Percentiles rank a stretch among this genome's conserved stretches.
Conservation (phyloP, 1,140 invertebrate species). For the Globodera rostochiensis region DNA sequence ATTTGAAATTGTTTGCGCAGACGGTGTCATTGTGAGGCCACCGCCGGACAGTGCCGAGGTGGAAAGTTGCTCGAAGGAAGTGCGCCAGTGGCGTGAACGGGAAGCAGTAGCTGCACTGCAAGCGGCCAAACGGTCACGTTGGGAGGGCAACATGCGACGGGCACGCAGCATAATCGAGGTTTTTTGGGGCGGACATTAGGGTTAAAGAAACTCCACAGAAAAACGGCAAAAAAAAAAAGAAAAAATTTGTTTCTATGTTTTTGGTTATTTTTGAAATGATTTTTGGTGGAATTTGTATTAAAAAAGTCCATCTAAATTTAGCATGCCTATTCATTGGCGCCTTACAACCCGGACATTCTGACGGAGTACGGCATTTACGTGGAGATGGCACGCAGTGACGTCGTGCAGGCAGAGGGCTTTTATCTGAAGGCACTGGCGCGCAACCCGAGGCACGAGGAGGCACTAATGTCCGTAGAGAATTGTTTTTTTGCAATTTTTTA, state of each 20-base stretch:
- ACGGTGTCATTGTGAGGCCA: not conserved
- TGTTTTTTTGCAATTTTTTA: not conserved
- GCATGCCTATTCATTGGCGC: conserved; percentile 85
- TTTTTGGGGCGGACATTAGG: not conserved
- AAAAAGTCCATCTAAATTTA: not conserved
- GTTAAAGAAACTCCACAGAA: no score
- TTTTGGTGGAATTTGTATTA: not conserved
- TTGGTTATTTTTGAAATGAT: not conserved
- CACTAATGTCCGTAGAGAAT: conserved; percentile 69
- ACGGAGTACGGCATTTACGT: conserved; percentile 90
- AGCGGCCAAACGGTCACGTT: conserved; percentile 47
- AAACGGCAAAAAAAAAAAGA: not conserved
- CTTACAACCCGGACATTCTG: conserved; percentile 86
- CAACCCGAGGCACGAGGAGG: conserved; percentile 79
- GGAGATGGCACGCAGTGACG: conserved; percentile 81
- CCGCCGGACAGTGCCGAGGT: not conserved
- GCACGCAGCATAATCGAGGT: conserved; percentile 57
- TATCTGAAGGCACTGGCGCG: conserved; percentile 81
- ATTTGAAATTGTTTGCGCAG: not conserved
- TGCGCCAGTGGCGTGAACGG: conserved; percentile 27
- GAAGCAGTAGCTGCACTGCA: conserved; percentile 54
- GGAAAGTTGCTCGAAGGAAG: not conserved
- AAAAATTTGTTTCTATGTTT: not conserved
- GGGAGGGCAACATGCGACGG: conserved; percentile 46
- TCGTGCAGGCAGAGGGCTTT: conserved; percentile 85